phyloP scores from a whole-genome alignment of 2,113 vertebrate genomes.

The Gobiocypris rarus region DNA sequence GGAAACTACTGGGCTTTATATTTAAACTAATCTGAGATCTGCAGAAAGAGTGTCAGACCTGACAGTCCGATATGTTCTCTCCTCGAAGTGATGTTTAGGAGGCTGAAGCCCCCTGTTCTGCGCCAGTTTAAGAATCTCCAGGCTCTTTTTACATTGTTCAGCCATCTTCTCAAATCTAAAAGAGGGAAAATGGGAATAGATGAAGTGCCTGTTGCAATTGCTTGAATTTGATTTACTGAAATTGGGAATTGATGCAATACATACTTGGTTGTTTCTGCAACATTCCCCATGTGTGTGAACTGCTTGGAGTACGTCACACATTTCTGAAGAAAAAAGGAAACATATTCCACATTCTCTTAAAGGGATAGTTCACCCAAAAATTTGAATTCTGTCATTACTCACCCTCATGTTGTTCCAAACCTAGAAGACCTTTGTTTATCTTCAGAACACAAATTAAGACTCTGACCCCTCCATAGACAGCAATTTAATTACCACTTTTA shows the following conservation, averaged over 20 bases:
- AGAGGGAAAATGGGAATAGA: background rate
- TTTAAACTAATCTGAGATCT: background rate
- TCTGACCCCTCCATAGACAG: no score
- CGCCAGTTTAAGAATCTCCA: slow-evolving; percentile 88
- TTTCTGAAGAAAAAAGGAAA: slow-evolving; percentile 77
- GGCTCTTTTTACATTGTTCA: slow-evolving; percentile 85
- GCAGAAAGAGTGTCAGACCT: slow-evolving; percentile 72
- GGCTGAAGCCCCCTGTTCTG: slow-evolving; percentile 87
- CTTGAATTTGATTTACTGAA: background rate
- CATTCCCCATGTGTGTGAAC: slow-evolving; percentile 92
- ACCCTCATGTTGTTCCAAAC: no score
- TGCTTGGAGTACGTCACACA: slow-evolving; percentile 92
- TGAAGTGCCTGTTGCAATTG: background rate
- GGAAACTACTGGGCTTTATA: background rate
- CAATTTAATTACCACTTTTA: no score
- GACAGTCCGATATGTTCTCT: slow-evolving; percentile 89
- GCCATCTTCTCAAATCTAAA: slow-evolving; percentile 93
- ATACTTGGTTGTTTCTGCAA: slow-evolving; percentile 91
- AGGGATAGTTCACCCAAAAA: no score
- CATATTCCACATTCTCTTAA: background rate
- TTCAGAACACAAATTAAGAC: no score
- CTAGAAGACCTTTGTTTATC: no score
- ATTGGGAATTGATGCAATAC: slow-evolving; percentile 34
- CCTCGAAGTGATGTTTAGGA: slow-evolving; percentile 92
- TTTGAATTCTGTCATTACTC: no score